Conservation (phyloP, 2,113 vertebrate genomes). For the Pagrus major region DNA sequence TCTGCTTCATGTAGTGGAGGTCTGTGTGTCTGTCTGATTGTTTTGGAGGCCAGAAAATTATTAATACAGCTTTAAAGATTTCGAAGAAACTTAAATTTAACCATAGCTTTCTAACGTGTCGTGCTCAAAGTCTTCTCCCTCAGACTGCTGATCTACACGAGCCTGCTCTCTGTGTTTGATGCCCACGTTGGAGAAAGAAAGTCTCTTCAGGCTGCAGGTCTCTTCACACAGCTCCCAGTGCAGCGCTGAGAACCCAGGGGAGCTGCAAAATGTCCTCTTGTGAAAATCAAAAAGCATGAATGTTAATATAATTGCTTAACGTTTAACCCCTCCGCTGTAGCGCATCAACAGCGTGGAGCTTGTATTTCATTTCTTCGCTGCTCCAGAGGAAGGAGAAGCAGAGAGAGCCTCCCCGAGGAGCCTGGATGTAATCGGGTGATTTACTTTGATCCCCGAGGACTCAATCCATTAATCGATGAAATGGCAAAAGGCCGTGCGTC, state of each 20-base stretch:
- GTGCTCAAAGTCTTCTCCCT: neutral
- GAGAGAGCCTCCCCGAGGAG: conserved; percentile 51
- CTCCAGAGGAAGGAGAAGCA: neutral
- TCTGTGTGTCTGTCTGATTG: neutral
- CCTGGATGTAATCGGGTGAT: conserved; percentile 66
- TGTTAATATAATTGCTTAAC: conserved; percentile 28
- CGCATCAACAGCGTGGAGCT: neutral
- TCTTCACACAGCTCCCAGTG: neutral
- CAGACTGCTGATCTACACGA: neutral
- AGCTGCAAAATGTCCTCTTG: neutral
- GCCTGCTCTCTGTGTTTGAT: conserved; percentile 12
- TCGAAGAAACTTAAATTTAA: neutral
- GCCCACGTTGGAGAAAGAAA: neutral
- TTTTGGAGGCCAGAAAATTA: neutral
- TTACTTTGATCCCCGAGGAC: conserved; percentile 50
- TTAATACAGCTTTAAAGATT: neutral
- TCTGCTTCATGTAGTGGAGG: too few relatives aligned
- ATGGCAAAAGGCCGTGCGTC: conserved; percentile 59
- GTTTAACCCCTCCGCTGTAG: conserved; percentile 7
- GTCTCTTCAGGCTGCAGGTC: neutral
- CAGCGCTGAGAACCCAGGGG: neutral
- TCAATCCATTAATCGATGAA: conserved; percentile 49
- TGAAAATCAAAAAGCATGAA: conserved; percentile 11
- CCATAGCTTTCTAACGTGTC: neutral
- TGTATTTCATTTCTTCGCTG: neutral